A percentile compares a stretch with the other conserved stretches of the same genome.
Evolutionary conservation across 2,113 vertebrate species (phyloP).

Genomic region (Madoqua kirkii): DNA sequence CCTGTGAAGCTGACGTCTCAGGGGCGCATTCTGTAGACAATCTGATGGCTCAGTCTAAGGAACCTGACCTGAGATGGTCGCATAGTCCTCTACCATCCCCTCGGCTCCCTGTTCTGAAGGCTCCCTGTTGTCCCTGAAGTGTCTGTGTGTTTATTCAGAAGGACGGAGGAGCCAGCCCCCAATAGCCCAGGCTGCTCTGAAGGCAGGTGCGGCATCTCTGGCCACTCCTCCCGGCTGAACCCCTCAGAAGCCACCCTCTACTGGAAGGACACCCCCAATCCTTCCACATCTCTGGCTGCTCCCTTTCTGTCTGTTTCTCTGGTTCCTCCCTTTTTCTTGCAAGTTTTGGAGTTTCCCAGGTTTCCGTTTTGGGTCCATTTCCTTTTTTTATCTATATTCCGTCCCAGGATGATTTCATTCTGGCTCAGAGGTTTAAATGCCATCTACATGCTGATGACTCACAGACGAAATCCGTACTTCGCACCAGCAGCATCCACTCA

Average conservation of each 20-base stretch:
- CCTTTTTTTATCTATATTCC: background rate
- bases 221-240: background rate
- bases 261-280: background rate
- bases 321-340: background rate
- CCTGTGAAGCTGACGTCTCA: background rate
- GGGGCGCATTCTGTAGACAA: background rate
- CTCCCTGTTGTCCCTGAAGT: background rate
- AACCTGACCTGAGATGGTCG: background rate
- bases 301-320: background rate
- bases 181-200: background rate
- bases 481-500: background rate
- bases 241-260: background rate
- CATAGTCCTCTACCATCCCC: background rate
- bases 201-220: background rate
- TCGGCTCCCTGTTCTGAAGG: background rate
- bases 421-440: background rate
- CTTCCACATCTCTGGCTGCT: background rate
- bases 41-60: background rate
- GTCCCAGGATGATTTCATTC: background rate
- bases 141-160: background rate
- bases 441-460: background rate
- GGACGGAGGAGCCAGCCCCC: no score
- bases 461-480: background rate
- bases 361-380: background rate
- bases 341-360: background rate